phyloP scores from a whole-genome alignment of 1,140 invertebrate genomes.

The Manduca sexta region DNA sequence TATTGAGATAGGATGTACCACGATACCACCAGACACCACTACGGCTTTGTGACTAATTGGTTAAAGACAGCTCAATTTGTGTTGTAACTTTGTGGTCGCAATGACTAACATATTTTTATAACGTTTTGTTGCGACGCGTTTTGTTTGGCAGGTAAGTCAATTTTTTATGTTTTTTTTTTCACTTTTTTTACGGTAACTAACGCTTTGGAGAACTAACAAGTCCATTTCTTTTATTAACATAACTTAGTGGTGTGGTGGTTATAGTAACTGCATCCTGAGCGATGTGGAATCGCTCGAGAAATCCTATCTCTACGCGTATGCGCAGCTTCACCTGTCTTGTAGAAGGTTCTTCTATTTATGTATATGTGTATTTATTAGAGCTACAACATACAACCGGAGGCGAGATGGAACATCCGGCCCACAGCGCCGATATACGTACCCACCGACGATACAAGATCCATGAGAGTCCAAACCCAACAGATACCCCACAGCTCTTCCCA shows the following conservation, averaged over 20 bases:
- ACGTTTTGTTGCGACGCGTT: constrained; percentile 10
- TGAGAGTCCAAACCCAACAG: constrained; percentile 43
- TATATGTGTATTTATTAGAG: constrained; percentile 52
- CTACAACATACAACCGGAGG: constrained; percentile 66
- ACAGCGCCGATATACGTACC: constrained; percentile 66
- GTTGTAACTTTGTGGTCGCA: constrained; percentile 25
- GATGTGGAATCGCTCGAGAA: constrained; percentile 27
- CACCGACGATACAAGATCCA: constrained; percentile 46
- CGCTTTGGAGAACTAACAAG: constrained; percentile 42
- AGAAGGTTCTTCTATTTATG: constrained; percentile 14
- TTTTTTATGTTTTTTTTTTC: constrained; percentile 34
- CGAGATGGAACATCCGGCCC: constrained; percentile 55
- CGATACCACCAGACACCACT: constrained; percentile 31
- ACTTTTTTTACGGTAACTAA: constrained; percentile 38
- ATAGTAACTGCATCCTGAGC: constrained; percentile 35
- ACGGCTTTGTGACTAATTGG: constrained; percentile 58
- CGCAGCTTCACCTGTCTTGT: constrained; percentile 7
- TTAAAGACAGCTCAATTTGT: constrained; percentile 62
- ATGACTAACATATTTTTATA: constrained; percentile 10
- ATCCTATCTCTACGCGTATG: constrained; percentile 70
- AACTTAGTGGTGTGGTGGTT: constrained; percentile 65
- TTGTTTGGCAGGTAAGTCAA: constrained; percentile 44
- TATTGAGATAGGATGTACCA: constrained; percentile 60
- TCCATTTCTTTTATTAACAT: constrained; percentile 21
- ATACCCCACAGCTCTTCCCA: constrained; percentile 64